These are phyloP conservation scores for Polylopha cassiicola DNA, from an alignment of 2,888 invertebrate species.

Conservation along the genomic window DNA sequence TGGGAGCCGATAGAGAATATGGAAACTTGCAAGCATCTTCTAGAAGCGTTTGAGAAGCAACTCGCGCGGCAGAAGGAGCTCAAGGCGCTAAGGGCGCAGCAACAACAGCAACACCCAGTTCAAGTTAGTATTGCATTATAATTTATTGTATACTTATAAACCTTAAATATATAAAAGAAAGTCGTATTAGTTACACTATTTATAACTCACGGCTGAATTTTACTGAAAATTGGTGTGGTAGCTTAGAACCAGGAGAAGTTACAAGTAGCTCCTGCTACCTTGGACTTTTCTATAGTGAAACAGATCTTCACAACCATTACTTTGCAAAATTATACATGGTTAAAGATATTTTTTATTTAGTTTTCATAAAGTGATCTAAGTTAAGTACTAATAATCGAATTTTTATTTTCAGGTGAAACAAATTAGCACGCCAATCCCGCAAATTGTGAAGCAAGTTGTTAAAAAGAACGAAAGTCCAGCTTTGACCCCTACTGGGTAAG, in stretches of 20 bases:
- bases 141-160: conserved; percentile 20
- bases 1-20: conserved; percentile 90
- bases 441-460: conserved; percentile 55
- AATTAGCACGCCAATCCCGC: conserved; percentile 56
- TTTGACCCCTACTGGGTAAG: conserved; percentile 67
- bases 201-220: no score
- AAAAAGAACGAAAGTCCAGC: conserved; percentile 60
- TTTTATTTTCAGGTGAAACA: conserved; percentile 52
- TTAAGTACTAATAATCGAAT: conserved; percentile 23
- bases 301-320: no score
- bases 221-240: no score
- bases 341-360: neutral
- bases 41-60: conserved; percentile 89
- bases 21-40: conserved; percentile 84
- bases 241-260: no score
- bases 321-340: neutral
- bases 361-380: no score
- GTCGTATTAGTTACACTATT: no score
- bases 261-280: no score
- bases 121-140: conserved; percentile 39
- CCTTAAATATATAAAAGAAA: no score
- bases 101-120: conserved; percentile 57
- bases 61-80: conserved; percentile 85
- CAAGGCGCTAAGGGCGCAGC: conserved; percentile 75
- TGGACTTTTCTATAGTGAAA: no score